Conservation (phyloP, 1,140 invertebrate species). For the Caerostris extrusa region DNA sequence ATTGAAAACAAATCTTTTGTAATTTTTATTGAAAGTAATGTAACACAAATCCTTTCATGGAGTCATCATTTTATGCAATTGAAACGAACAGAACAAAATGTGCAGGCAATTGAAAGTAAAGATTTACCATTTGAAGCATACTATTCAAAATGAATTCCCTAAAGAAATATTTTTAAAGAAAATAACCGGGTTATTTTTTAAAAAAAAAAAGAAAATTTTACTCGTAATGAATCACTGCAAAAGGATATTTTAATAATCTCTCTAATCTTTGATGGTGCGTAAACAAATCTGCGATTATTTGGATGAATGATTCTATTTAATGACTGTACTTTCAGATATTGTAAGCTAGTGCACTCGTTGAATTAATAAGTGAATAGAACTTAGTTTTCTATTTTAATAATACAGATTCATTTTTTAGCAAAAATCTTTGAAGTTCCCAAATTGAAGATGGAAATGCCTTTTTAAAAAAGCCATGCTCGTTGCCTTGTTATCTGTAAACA, state of each 20-base stretch:
- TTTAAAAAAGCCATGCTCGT: too few relatives aligned
- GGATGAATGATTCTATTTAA: conserved; percentile 36
- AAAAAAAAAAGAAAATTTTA: not conserved
- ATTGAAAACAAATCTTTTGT: not conserved
- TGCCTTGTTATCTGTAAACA: too few relatives aligned
- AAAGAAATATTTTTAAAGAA: not conserved
- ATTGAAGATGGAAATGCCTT: too few relatives aligned
- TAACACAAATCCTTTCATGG: not conserved
- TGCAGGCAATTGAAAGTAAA: not conserved
- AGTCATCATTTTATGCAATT: not conserved
- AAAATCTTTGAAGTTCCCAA: too few relatives aligned
- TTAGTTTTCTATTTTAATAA: not conserved
- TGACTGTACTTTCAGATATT: not conserved
- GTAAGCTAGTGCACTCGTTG: not conserved
- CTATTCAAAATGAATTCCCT: not conserved
- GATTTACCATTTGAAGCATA: not conserved
- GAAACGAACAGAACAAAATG: not conserved
- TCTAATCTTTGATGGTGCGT: conserved; percentile 38
- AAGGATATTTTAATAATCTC: conserved; percentile 45
- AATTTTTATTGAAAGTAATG: not conserved
- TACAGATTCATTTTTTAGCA: not conserved
- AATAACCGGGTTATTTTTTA: not conserved
- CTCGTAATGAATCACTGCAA: conserved; percentile 15
- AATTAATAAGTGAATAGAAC: not conserved
- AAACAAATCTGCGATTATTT: conserved; percentile 4